Evolutionary conservation across 2,113 vertebrate species (phyloP).

Genomic region (Malurus cyaneus): DNA sequence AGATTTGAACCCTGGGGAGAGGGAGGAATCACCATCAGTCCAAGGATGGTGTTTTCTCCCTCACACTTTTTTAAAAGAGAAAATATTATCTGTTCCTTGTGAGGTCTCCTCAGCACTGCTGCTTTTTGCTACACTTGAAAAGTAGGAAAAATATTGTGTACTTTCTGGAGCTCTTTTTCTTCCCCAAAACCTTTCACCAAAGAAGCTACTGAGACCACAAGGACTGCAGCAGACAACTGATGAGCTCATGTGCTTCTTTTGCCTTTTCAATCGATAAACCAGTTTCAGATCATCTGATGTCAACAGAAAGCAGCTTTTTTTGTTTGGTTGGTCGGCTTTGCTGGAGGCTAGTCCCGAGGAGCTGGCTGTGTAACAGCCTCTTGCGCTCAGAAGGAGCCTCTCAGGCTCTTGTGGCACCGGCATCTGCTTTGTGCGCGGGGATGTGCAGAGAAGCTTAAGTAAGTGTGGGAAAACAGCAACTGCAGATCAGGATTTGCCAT

Average conservation of each 20-base stretch:
- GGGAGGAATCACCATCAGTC: neutral
- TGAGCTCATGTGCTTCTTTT: neutral
- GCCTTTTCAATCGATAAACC: conserved; percentile 39
- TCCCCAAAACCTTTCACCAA: neutral
- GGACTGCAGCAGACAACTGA: neutral
- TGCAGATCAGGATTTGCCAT: conserved; percentile 78
- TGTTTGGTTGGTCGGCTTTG: conserved; percentile 69
- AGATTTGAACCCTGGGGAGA: neutral
- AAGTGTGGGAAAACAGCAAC: conserved; percentile 84
- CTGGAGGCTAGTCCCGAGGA: conserved; percentile 70
- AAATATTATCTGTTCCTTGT: neutral
- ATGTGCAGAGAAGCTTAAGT: conserved; percentile 77
- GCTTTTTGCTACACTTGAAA: neutral
- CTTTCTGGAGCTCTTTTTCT: neutral
- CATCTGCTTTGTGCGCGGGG: conserved; percentile 73
- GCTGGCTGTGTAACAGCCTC: conserved; percentile 48
- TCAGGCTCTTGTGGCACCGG: conserved; percentile 62
- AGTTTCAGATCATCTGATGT: conserved; percentile 60
- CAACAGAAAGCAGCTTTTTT: conserved; percentile 57
- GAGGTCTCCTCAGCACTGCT: neutral
- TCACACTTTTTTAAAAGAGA: neutral
- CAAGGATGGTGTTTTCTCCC: neutral
- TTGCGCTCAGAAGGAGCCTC: conserved; percentile 60
- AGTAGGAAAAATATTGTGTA: neutral
- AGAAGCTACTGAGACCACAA: neutral